Evolutionary conservation across 2,797 vertebrate species (phyloP), one percentile per base, ranked within the genome.

Genomic region (Sebastes minor): DNA sequence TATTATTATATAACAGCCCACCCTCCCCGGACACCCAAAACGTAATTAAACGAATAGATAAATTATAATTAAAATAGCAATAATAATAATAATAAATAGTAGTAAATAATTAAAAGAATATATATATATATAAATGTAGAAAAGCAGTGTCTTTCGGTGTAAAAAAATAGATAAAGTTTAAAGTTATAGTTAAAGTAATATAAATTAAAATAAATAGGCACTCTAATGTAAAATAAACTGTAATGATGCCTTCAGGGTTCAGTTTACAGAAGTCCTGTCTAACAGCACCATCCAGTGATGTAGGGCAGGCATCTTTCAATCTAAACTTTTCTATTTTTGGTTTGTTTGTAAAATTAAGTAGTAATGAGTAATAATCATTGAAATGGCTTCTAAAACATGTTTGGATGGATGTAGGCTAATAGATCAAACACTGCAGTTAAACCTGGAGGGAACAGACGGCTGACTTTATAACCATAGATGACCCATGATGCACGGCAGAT

Each of bases 21-120:
- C 10, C 10, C 33, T 12, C 33, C 11, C 0, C 1, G 33, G 33
- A 35, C 33, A 35, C 33, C 33, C 33, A 35, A 35, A 35, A 2
- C 12, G 4, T 35, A 35, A 12, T 35, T 12, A 2, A 35, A 35
- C 0, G 0, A 35, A 35, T 4, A 35, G 33, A 35, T 35, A 1
- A 35, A 35, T 35, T 35, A 35, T 0, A 35, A 35, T 35, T 35
- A 35, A 35, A 35, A 35, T 35, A 35, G 4, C 1, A 32, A 32
- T 32, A 9, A 35, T 12, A 35, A 12, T 35, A 35, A 12, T 0
- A 35, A 5, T 38, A 13, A 38, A 12, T 5, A 38, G 11, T 38
- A 14, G 4, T 38, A 14, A 38, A 5, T 32, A 32, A 32, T 32
- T 32, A 2, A 32, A 8, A 32, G 6, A 4, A n/a, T n/a, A n/a